phyloP scores from a whole-genome alignment of 2,797 vertebrate genomes.

The Rhinogobio ventralis region DNA sequence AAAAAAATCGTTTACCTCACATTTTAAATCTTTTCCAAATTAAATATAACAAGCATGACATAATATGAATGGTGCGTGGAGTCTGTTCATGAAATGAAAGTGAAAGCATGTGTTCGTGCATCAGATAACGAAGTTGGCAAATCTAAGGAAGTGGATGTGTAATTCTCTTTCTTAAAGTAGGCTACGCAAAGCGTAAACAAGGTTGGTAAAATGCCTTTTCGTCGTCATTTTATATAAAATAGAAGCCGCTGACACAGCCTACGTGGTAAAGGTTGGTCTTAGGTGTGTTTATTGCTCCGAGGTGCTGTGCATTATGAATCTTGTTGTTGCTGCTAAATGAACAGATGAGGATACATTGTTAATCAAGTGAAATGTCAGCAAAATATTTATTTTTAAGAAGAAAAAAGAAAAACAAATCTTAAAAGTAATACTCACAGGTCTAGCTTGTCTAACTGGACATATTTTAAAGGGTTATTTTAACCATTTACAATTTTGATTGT shows the following conservation, averaged over 20 bases:
- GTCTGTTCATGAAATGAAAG: constrained; percentile 21
- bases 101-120: background rate
- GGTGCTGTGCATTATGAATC: background rate
- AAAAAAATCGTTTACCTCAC: background rate
- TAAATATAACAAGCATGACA: background rate
- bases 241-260: background rate
- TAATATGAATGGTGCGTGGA: background rate
- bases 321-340: background rate
- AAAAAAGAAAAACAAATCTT: background rate
- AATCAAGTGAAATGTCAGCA: background rate
- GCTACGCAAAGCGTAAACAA: background rate
- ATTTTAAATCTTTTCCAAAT: background rate
- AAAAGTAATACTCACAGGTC: background rate
- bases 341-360: background rate
- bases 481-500: background rate
- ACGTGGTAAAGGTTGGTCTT: background rate
- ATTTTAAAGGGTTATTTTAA: background rate
- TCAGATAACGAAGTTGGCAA: background rate
- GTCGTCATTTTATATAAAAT: background rate
- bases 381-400: background rate
- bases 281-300: background rate
- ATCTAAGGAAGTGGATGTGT: background rate
- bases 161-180: background rate
- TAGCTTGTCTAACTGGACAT: background rate
- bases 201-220: background rate